Evolutionary conservation across 2,113 vertebrate species (phyloP).

Genomic region (Phoenicopterus ruber): DNA sequence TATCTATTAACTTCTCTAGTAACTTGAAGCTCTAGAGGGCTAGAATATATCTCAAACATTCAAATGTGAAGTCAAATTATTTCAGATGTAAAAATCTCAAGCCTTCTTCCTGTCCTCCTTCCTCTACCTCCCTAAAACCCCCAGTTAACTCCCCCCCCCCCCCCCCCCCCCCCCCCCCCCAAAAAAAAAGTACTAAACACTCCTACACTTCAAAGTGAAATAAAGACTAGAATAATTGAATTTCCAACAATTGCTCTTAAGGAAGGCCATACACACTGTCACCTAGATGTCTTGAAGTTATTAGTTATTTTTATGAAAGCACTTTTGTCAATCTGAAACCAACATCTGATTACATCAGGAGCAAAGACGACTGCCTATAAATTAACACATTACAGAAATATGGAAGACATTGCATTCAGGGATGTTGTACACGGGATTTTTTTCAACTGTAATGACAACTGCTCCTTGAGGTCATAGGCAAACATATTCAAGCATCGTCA

Average conservation of each 20-base stretch:
- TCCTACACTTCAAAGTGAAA: neutral
- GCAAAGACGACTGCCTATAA: neutral
- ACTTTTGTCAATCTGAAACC: neutral
- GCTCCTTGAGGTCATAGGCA: neutral
- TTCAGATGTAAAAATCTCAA: neutral
- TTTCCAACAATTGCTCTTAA: neutral
- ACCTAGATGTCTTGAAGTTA: neutral
- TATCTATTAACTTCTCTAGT: neutral
- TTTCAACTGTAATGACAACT: neutral
- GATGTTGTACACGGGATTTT: neutral
- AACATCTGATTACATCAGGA: neutral
- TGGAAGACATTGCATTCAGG: neutral
- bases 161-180: too few species aligned
- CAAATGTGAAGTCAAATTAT: neutral
- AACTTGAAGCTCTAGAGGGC: neutral
- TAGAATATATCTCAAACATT: neutral
- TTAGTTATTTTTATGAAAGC: neutral
- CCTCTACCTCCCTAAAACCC: fast-evolving
- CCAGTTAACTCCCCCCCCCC: neutral
- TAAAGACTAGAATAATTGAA: neutral
- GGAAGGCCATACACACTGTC: neutral
- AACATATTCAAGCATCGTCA: neutral
- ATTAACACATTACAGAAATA: neutral
- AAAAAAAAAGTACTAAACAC: neutral
- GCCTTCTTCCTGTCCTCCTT: neutral